A percentile compares a stretch with the other conserved stretches of the same genome.
These are phyloP conservation scores for Sterrhoptilus dennistouni DNA, from an alignment of 2,113 vertebrate genomes.

Conservation along the genomic window DNA sequence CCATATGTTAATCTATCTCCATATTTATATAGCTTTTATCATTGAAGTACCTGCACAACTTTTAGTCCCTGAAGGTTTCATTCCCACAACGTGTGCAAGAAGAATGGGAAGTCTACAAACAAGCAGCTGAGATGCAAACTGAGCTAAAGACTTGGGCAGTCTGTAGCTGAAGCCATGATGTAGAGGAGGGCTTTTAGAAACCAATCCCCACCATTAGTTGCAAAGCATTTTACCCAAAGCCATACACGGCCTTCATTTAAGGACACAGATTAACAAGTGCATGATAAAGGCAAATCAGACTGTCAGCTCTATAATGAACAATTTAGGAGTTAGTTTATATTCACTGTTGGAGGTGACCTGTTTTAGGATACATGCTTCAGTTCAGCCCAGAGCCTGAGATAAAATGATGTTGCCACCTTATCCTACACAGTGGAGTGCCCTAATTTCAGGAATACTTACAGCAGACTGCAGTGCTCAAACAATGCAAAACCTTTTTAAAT, in stretches of 20 bases:
- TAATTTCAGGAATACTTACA: slow-evolving; percentile 9
- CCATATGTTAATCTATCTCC: not conserved
- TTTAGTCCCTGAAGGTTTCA: not conserved
- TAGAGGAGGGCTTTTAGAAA: not conserved
- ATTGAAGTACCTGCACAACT: not conserved
- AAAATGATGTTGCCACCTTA: not conserved
- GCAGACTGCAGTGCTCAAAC: not conserved
- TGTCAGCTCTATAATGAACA: not conserved
- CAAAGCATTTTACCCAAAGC: not conserved
- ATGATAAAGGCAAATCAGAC: not conserved
- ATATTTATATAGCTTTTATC: not conserved
- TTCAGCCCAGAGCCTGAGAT: not conserved
- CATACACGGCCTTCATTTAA: not conserved
- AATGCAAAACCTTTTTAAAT: slow-evolving; percentile 7
- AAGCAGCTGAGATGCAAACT: not conserved
- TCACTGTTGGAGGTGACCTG: slow-evolving; percentile 19
- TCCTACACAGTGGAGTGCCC: not conserved
- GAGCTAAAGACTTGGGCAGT: not conserved
- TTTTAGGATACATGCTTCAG: not conserved
- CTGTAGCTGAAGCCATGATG: not conserved
- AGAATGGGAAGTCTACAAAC: not conserved
- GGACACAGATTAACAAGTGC: slow-evolving; percentile 19
- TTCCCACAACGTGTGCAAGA: not conserved
- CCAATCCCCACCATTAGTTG: not conserved
- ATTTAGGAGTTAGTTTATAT: slow-evolving; percentile 13